Evolutionary conservation across 2,113 vertebrate genomes (phyloP).

Genomic region (Chloebia gouldiae): DNA sequence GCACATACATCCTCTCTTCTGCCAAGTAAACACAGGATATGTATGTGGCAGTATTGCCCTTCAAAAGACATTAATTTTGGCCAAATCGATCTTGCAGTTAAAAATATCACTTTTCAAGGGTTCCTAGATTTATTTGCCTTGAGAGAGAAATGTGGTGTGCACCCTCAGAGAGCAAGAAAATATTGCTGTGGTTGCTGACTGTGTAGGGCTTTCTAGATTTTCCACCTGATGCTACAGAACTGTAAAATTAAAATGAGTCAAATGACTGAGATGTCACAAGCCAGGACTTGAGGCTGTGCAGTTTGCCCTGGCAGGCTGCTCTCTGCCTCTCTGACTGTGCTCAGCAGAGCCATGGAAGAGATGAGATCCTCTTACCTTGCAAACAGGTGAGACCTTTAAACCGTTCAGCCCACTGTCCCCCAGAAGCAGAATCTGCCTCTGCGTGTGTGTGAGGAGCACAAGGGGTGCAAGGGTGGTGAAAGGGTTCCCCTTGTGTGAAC

Average conservation of each 20-base stretch:
- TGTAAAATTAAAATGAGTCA: not conserved
- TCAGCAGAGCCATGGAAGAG: constrained; percentile 23
- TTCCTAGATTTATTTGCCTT: not conserved
- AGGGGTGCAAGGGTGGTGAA: not conserved
- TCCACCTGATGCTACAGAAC: not conserved
- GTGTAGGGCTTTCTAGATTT: not conserved
- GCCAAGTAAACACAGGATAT: not conserved
- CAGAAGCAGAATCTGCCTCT: not conserved
- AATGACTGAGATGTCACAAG: not conserved
- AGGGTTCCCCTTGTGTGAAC: not conserved
- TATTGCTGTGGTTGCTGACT: not conserved
- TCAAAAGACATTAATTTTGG: not conserved
- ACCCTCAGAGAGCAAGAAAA: not conserved
- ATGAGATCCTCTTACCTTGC: constrained; percentile 28
- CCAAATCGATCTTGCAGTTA: not conserved
- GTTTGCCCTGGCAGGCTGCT: constrained; percentile 44
- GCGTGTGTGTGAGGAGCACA: not conserved
- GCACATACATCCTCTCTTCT: not conserved
- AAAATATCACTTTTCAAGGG: not conserved
- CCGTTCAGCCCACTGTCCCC: constrained; percentile 12
- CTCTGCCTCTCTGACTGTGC: not conserved
- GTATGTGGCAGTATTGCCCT: not conserved
- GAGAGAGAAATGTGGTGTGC: not conserved
- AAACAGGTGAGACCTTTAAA: not conserved
- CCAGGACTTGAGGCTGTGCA: constrained; percentile 34